Percentiles rank a stretch among this genome's conserved stretches.
phyloP scores from a whole-genome alignment of 2,888 invertebrate species.

The Apomyelois bistriatella region DNA sequence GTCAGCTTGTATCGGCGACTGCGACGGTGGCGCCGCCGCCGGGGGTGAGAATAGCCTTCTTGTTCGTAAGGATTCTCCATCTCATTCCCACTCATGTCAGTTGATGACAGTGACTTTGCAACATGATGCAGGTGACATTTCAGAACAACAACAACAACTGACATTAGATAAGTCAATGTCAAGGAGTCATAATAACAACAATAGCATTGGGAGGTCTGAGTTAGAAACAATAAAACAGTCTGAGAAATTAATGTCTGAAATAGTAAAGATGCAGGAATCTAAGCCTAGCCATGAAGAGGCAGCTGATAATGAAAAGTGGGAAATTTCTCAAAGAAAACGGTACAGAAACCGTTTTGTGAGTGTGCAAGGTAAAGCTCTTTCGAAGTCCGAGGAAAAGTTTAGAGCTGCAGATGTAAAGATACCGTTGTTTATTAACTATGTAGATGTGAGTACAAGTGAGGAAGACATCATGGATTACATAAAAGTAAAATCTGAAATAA shows the following conservation, averaged over 20 bases:
- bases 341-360: conserved; percentile 15
- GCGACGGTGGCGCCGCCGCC: neutral
- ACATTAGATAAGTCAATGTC: neutral
- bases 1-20: neutral
- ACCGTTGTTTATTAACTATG: conserved; percentile 17
- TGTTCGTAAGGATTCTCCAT: neutral
- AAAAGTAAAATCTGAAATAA: conserved; percentile 10
- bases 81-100: neutral
- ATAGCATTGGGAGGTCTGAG: neutral
- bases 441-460: conserved; percentile 1
- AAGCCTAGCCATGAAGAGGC: neutral
- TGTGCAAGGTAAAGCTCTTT: conserved; percentile 10
- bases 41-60: neutral
- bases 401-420: conserved; percentile 14
- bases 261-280: neutral
- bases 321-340: too few species aligned
- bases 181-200: neutral
- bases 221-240: neutral
- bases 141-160: neutral
- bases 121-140: neutral
- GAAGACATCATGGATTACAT: conserved; percentile 15
- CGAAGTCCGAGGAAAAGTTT: conserved; percentile 12
- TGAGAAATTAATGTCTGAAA: neutral
- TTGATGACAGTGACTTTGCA: neutral
- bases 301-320: too few species aligned